Conservation (phyloP, 1,140 invertebrate genomes). For the Cyclina sinensis region DNA sequence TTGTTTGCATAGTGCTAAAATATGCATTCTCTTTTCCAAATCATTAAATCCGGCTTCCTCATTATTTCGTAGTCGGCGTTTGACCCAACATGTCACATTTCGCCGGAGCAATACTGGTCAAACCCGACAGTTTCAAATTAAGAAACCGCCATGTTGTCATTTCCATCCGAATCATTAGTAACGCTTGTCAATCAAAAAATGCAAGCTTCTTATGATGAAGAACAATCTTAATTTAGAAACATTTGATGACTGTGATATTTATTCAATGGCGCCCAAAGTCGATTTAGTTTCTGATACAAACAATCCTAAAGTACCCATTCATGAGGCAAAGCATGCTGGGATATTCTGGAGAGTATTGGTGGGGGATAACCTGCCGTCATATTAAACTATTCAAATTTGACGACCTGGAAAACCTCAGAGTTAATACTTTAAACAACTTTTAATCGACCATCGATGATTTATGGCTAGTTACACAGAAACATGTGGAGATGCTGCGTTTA, state of each 20-base stretch:
- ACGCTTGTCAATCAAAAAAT: slow-evolving; percentile 60
- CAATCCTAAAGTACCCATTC: not conserved
- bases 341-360: not conserved
- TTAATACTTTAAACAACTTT: slow-evolving; percentile 37
- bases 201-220: slow-evolving; percentile 19
- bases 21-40: not conserved
- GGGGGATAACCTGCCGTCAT: not conserved
- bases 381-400: not conserved
- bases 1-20: not conserved
- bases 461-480: not conserved
- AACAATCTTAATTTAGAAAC: slow-evolving; percentile 21
- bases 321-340: slow-evolving; percentile 12
- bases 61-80: slow-evolving; percentile 19
- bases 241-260: not conserved
- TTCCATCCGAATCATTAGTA: slow-evolving; percentile 60
- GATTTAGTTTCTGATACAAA: not conserved
- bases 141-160: slow-evolving; percentile 62
- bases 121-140: slow-evolving; percentile 59
- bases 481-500: not conserved
- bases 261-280: not conserved
- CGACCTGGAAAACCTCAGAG: slow-evolving; percentile 40
- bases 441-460: slow-evolving; percentile 45
- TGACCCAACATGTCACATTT: slow-evolving; percentile 52
- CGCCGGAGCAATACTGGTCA: slow-evolving; percentile 31
- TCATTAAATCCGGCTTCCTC: not conserved